Evolutionary conservation across 2,888 invertebrate species (phyloP), one percentile per base, ranked within the genome.

Genomic region (Lasioglossum marginatum): DNA sequence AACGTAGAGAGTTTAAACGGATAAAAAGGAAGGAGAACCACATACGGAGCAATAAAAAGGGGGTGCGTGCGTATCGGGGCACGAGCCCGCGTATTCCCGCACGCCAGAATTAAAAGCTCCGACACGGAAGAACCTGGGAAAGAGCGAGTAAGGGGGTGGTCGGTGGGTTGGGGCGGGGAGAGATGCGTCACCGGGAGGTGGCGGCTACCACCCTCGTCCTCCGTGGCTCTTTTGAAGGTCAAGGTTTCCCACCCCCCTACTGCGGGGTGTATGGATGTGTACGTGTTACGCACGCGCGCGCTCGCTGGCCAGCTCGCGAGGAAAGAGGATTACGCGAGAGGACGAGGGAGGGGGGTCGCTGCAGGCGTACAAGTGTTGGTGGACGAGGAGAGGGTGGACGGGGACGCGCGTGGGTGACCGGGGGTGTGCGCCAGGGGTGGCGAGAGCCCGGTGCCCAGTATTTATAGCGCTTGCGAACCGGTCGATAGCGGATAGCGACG

Each of bases 401-500:
- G 77, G 78, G 78, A 76, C 72, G 73, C 72, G 78, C 82, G 87
- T 89, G 88, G 89, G 92, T 86, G 89, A 87, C 81, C 81, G 88
- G 87, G 91, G 89, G 83, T 88, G 88, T 81, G 88, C 78, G 87
- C 78, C 85, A 83, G 90, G 91, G 93, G 91, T 92, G 90, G 92
- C 90, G 89, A 92, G 92, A 94, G 91, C 93, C 93, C 92, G 91
- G 92, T 93, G 92, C 93, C 93, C 92, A 92, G 94, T 94, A 94
- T 94, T 94, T 94, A 94, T 94, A 94, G 93, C 93, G 91, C 92
- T 89, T 92, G 93, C 92, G 92, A 92, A 91, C 92, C 90, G 93
- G 92, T 93, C 94, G 94, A 94, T 94, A 94, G 90, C 92, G 93
- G 92, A 94, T 92, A 93, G 92, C 94, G 93, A 93, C 93, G 93